phyloP scores from a whole-genome alignment of 2,888 invertebrate species.

The Sphaeridia pumilis region DNA sequence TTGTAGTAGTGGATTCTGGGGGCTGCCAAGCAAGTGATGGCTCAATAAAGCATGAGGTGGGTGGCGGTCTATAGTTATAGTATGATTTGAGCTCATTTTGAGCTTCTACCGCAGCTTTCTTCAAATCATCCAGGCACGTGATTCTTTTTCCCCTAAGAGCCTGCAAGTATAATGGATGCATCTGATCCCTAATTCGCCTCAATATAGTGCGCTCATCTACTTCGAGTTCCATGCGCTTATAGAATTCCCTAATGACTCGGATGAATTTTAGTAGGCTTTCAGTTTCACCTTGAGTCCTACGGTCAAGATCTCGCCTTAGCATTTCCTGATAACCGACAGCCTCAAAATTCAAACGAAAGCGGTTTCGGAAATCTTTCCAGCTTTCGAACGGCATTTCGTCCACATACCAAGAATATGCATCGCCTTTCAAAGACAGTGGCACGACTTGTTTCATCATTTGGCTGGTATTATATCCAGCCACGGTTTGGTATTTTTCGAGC shows the following conservation, averaged over 20 bases:
- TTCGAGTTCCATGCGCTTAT: neutral
- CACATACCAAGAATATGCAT: neutral
- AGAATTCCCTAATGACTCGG: neutral
- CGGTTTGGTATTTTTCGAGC: neutral
- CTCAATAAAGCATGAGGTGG: neutral
- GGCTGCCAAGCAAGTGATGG: neutral
- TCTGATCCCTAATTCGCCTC: neutral
- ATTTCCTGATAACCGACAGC: neutral
- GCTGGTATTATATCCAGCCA: neutral
- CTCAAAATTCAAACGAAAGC: neutral
- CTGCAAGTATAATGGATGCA: neutral
- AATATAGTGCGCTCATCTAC: neutral
- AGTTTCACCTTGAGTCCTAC: neutral
- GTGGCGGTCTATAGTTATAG: neutral
- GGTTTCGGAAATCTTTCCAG: neutral
- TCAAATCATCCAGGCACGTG: neutral
- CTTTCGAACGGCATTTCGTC: neutral
- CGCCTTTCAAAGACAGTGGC: neutral
- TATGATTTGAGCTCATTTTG: neutral
- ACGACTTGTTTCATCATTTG: neutral
- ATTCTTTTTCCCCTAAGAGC: neutral
- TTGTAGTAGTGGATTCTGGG: neutral
- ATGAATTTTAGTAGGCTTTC: neutral
- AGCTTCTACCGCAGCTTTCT: neutral
- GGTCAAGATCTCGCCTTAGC: neutral